Base-by-base conservation (phyloP, 2,113 vertebrate species). In the Cephalopterus ornatus region DNA sequence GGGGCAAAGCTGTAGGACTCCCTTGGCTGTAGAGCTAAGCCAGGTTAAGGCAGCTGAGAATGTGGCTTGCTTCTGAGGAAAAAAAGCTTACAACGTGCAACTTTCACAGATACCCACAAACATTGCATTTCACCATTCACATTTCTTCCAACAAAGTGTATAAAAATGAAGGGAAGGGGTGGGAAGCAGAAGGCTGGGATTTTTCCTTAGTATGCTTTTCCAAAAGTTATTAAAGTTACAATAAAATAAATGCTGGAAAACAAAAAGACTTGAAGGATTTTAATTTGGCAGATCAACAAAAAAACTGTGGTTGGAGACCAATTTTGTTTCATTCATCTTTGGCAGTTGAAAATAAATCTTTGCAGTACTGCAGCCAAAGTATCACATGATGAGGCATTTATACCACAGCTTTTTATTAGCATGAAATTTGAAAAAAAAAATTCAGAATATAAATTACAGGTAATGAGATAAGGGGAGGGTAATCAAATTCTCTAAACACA, bases 401-500 rank as follows among this genome's bases (percentile, higher is more conserved):
- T 61, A 93, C 73, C 95, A 93, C 89, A 96, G 95, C 77, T 71
- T 94, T 90, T 91, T 87, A 91, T 94, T 88, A 98, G 95, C 95
- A 79, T 47, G 81, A 95, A 82, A 91, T 77, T 63, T 75, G 70
- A 94, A 92, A 86, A 93, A 42, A 94, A 88, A 94, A 74, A 73
- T 88, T 94, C 67, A 96, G 96, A 91, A 78, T 97, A 98, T 98
- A 98, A 98, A 98, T 98, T 98, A 98, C 90, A 97, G 93, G 95
- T 73, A 87, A 95, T 18, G 56, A 91, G 86, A 94, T 73, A 90
- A 72, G 50, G 61, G 67, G 63, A 89, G 49, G 91, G 93, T 92
- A 97, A 98, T 98, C 66, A 97, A 96, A 97, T 96, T 96, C 97
- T 97, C 97, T 98, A 98, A 97, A 95, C 97, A 97, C 95, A 92